Base-by-base conservation (phyloP, 2,113 vertebrate species). In the Callocephalon fimbriatum region DNA sequence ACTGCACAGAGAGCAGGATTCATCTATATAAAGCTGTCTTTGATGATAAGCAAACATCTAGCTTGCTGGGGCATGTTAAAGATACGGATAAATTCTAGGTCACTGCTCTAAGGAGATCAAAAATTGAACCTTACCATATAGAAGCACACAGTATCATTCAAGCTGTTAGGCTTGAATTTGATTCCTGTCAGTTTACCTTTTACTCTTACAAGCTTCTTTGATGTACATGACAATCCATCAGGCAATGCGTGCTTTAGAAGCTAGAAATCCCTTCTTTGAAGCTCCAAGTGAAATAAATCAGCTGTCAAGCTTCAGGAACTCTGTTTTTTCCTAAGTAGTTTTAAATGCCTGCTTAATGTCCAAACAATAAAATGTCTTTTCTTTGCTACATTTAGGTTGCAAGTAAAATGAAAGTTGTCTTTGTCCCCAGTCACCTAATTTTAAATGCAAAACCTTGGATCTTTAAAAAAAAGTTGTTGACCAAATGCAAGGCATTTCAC, bases 181-280 rank as follows among this genome's bases (percentile, higher is more conserved):
- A 96, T 95, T 96, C 73, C 88, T 95, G 94, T 95, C 94, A 95
- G 83, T 94, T 97, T 95, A 96, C 93, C 93, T 90, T 96, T 89
- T 94, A 74, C 77, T 91, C 93, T 76, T 76, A 45, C 14, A 86
- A 94, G 66, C 54, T 83, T 63, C 95, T 97, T 96, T 97, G 96
- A 97, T 94, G 86, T 92, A 90, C 65, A 75, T 31, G 88, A 96
- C 92, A 96, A 97, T 93, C 86, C 84, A 95, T 88, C 88, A 94
- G 71, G 88, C 63, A 76, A 85, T 78, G 66, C 58, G 56, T 84
- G 62, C 85, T 83, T 96, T 90, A 81, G 81, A 96, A 90, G 79
- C 51, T 77, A 94, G 51, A 96, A 97, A 97, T 94, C 94, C 72
- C 19, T 86, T 91, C 93, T 97, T 96, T 97, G 96, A 97, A 96